Conservation (phyloP, 2,797 vertebrate species). For the Chelmon rostratus region DNA sequence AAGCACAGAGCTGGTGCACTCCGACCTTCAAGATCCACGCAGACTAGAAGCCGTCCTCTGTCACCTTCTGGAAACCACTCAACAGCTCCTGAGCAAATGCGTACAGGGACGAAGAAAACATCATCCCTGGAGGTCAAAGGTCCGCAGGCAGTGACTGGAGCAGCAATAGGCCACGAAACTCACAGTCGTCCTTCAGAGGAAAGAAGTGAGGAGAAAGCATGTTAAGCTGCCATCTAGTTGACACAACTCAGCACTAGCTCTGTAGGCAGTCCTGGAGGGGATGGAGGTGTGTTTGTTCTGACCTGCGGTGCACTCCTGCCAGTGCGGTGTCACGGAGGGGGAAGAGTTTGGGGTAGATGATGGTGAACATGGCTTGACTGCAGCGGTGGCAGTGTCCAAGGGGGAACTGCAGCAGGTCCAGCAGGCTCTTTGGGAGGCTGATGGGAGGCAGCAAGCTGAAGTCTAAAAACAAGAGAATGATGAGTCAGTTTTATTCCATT, state of each 20-base stretch:
- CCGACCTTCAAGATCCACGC: slow-evolving; percentile 15
- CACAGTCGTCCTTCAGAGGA: slow-evolving; percentile 81
- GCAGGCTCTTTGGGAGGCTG: slow-evolving; percentile 92
- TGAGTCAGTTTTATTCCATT: no score
- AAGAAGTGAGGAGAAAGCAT: not conserved
- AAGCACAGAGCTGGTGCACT: slow-evolving; percentile 1
- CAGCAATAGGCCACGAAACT: slow-evolving; percentile 89
- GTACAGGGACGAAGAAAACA: not conserved
- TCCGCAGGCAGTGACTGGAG: slow-evolving; percentile 85
- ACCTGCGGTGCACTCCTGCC: slow-evolving; percentile 97
- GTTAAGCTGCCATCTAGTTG: not conserved
- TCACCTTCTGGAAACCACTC: slow-evolving; percentile 11
- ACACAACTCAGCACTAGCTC: not conserved
- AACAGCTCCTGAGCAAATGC: not conserved
- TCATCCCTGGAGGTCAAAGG: slow-evolving; percentile 86
- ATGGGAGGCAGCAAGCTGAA: slow-evolving; percentile 87
- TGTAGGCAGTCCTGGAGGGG: no score
- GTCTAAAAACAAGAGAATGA: slow-evolving; percentile 76
- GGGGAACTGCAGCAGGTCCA: slow-evolving; percentile 93
- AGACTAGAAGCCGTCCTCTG: not conserved
- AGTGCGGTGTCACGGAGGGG: slow-evolving; percentile 94
- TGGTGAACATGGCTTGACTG: slow-evolving; percentile 97
- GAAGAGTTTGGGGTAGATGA: slow-evolving; percentile 96
- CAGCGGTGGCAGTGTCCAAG: slow-evolving; percentile 97
- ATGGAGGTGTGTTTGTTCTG: slow-evolving; percentile 59